Base-by-base conservation (phyloP, 2,888 invertebrate genomes). In the Phymatocera aterrima region DNA sequence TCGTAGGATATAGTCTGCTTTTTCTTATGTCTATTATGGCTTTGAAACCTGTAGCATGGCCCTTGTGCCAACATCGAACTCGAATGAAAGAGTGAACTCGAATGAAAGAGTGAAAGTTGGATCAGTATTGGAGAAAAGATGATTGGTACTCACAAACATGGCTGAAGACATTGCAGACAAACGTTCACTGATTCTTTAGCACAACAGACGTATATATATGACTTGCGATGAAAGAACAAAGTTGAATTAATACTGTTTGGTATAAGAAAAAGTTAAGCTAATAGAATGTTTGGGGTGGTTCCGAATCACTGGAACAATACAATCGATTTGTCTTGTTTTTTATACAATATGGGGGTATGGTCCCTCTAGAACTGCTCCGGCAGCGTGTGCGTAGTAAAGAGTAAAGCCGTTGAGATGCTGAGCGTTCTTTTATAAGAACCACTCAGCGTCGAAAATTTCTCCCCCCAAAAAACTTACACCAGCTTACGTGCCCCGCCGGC, bases 401-500 rank as follows among this genome's bases (percentile, higher is more conserved):
- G 86, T 89, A 87, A 84, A 81, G 81, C 57, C 85, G 83, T 83
- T 83, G 80, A 83, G 83, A 85, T 81, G 85, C 82, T 77, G 79
- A 61, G 82, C 85, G 78, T 83, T 88, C 87, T 88, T 88, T 88
- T 89, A 89, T 89, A 89, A 87, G 87, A 84, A 83, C 82, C 84
- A 81, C 77, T 65, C 72, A 46, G 46, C 48, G 77, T 77, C 77
- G 74, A 78, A 80, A 81, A 78, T 60, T n/a, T 61, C 68, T 64
- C 72, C 72, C 57, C 43, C 31, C 77, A 68, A 78, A 77, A 60
- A 79, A 43, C 34, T 75, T 60, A 28, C 60, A 34, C 75, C 57
- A 43, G n/a, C 40, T 57, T 48, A 31, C 6, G 31, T 57, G 57
- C 75, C 75, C 24, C 75, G n/a, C 37, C 12, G n/a, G 60, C 37